Percentiles rank a stretch among this genome's conserved stretches.
Evolutionary conservation across 2,888 invertebrate species (phyloP).

Genomic region (Eilema griseolum): DNA sequence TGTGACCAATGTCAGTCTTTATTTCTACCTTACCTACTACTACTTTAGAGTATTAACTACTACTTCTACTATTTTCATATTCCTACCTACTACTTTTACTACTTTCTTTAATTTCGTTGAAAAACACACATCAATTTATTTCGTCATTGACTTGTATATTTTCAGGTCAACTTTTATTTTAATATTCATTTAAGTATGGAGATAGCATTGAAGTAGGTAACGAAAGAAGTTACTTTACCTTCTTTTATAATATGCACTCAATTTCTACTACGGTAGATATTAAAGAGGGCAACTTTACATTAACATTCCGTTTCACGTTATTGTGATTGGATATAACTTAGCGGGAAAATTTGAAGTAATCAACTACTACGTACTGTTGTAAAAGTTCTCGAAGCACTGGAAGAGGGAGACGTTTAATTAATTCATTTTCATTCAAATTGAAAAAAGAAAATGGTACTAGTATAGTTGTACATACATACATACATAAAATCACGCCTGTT

Average conservation of each 20-base stretch:
- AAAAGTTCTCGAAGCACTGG: not conserved
- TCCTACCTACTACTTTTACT: too few relatives aligned
- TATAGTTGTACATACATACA: too few relatives aligned
- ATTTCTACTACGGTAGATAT: not conserved
- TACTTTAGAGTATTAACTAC: too few relatives aligned
- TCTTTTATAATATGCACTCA: too few relatives aligned
- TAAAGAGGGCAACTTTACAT: constrained; percentile 25
- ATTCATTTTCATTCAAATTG: too few relatives aligned
- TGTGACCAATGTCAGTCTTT: constrained; percentile 46
- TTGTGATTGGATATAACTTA: not conserved
- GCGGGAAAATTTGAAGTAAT: not conserved
- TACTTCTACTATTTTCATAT: not conserved
- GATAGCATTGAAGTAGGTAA: not conserved
- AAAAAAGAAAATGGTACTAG: too few relatives aligned
- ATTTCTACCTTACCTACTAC: constrained; percentile 23
- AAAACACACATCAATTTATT: not conserved
- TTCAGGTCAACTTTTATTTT: not conserved
- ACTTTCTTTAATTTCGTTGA: not conserved
- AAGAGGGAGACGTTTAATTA: not conserved
- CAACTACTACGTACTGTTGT: not conserved
- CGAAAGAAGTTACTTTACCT: too few relatives aligned
- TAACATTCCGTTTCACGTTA: constrained; percentile 40
- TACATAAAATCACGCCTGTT: too few relatives aligned
- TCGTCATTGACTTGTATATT: too few relatives aligned
- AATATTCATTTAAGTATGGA: not conserved